Conservation (phyloP, 1,140 invertebrate species). For the Euglossa dilemma region DNA sequence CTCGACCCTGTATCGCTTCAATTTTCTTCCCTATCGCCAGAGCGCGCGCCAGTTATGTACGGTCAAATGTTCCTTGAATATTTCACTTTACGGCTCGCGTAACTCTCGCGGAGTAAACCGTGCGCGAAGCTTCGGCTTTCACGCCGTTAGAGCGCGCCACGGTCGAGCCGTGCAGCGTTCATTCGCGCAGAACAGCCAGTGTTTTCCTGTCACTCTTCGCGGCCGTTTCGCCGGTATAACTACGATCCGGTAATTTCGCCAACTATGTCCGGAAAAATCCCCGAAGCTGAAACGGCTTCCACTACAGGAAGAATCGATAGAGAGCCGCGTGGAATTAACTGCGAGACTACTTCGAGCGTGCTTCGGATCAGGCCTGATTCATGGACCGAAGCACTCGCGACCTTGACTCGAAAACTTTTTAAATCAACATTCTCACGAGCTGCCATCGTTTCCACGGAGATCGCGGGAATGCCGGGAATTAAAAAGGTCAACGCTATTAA, state of each 20-base stretch:
- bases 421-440: background rate
- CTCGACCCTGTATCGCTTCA: background rate
- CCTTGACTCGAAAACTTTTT: constrained; percentile 8
- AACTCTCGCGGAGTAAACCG: too few species aligned
- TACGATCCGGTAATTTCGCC: background rate
- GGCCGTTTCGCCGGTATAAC: background rate
- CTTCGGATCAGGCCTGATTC: background rate
- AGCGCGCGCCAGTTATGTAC: background rate
- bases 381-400: background rate
- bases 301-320: background rate
- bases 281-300: background rate
- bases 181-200: too few species aligned
- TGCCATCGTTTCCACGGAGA: background rate
- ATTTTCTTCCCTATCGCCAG: background rate
- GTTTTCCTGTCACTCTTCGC: too few species aligned
- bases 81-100: too few species aligned
- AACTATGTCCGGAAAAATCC: background rate
- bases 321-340: background rate
- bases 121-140: too few species aligned
- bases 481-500: constrained; percentile 14
- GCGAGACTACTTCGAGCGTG: too few species aligned
- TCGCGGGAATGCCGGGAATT: background rate
- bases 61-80: too few species aligned
- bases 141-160: too few species aligned
- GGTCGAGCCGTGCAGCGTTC: too few species aligned